Base-by-base conservation (phyloP, 2,888 invertebrate species). In the Tribolium freemani region DNA sequence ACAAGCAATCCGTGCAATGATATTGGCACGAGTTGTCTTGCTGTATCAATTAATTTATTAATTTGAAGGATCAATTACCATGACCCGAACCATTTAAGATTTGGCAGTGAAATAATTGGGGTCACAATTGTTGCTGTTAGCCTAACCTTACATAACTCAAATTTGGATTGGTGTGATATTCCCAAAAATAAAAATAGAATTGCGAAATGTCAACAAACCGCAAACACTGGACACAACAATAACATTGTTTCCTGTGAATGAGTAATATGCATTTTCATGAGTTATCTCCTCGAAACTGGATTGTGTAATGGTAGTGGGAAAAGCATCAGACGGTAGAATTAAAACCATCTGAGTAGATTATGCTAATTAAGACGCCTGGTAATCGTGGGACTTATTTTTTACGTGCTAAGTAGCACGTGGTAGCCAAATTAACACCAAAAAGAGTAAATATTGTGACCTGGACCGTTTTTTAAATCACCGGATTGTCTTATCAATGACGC, bases 181-280 rank as follows among this genome's bases (percentile, higher is more conserved):
- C 20, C 16, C 16, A 6, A 20, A 10, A 16, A 44, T 16, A 58
- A 21, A 63, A 63, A 63, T 63, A 63, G 63, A 53, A 53, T 13
- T 3, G 50, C 31, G 16, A 53, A 20, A 50, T 64, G 64, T 64
- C 64, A 64, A 64, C 45, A 64, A 64, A 64, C 64, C 51, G 61
- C n/a, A 45, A 8, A 8, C 63, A 61, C 50, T 11, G 46, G 46
- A 44, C 48, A 31, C 13, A 50, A 63, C 21, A 9, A 50, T 26
- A 30, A 61, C 30, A 54, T 64, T 53, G 21, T 11, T 54, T 64
- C 64, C 64, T 45, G 54, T 64, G 53, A 64, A 10, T 54, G 53
- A 64, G 10, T 54, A 64, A 54, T 48, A 13, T 38, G 21, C 46
- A 31, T 63, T 51, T 26, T 63, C 26, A n/a, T 54, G 30, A 30